Percentiles rank a stretch among this genome's conserved stretches.
Conservation (phyloP, 2,888 invertebrate genomes). For the Trichogramma dendrolimi region DNA sequence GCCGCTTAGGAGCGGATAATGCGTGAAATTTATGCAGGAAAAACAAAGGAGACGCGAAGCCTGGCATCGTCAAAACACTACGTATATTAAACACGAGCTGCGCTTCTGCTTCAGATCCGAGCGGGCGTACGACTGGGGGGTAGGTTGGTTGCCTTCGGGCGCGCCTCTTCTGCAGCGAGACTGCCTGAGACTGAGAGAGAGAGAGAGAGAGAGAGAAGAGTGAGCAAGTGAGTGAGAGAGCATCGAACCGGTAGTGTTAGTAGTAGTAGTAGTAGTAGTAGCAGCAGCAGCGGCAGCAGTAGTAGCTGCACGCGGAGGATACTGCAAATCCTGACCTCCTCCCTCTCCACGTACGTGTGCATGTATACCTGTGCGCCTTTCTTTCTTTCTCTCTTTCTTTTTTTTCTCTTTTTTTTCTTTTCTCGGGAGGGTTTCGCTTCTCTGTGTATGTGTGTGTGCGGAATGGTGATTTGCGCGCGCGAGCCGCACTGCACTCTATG, state of each 20-base stretch:
- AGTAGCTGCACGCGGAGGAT: conserved; percentile 1
- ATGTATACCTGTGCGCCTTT: not conserved
- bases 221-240: not conserved
- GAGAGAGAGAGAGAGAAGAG: not conserved
- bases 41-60: no score
- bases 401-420: conserved; percentile 2
- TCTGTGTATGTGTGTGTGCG: not conserved
- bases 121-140: no score
- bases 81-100: no score
- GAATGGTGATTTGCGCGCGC: conserved; percentile 1
- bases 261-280: conserved; percentile 16
- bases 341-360: not conserved
- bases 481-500: not conserved
- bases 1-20: no score
- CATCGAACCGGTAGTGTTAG: conserved; percentile 6
- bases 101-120: no score
- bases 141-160: not conserved
- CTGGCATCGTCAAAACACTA: no score
- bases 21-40: no score
- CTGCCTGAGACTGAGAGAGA: not conserved
- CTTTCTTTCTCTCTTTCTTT: conserved; percentile 1
- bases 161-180: conserved; percentile 19
- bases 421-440: not conserved
- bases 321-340: conserved; percentile 6
- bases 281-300: conserved; percentile 9